Evolutionary conservation across 2,797 vertebrate genomes (phyloP), one percentile per base, ranked within the genome.

Genomic region (Columba guinea): DNA sequence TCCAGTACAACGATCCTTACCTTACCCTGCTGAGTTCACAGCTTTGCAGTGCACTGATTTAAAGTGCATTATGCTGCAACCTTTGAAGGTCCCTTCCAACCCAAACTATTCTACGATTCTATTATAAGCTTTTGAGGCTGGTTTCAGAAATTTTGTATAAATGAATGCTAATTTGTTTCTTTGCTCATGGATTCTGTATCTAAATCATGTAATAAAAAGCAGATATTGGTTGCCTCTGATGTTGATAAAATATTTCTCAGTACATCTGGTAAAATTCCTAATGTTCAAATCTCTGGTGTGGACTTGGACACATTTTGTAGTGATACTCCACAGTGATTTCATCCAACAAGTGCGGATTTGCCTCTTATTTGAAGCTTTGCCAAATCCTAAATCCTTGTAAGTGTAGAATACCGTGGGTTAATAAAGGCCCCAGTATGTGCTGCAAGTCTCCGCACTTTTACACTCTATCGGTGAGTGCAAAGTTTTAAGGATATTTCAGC

Each of bases 381-480:
- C 59, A 9, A 10, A 7, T 3, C 26, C 2, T 4, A 4, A 7
- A 4, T 3, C 13, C 10, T 9, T 4, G 6, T 12, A 6, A 10
- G 18, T 4, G 5, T 5, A 5, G 23, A 4, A 8, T 1, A 3
- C 16, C 1, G 23, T 8, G 2, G 11, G 12, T 10, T 12, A 1
- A 9, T 1, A 4, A 13, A 10, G 23, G 15, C 4, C 24, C 41
- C n/a, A 0, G 0, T 5, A 1, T 2, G 1, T 1, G 5, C 21
- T 5, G 5, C 19, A 7, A 10, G 41, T 2, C 70, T 15, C 34
- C 5, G 41, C 30, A 1, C 48, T 5, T 11, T 7, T 2, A 3
- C 8, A n/a, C 2, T 2, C 51, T 22, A 5, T 10, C 1, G 32
- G 2, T 1, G 39, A n/a, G 28, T 5, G 13, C 34, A 2, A 27